Base-by-base conservation (phyloP, 2,797 vertebrate species). In the Pristis pectinata region DNA sequence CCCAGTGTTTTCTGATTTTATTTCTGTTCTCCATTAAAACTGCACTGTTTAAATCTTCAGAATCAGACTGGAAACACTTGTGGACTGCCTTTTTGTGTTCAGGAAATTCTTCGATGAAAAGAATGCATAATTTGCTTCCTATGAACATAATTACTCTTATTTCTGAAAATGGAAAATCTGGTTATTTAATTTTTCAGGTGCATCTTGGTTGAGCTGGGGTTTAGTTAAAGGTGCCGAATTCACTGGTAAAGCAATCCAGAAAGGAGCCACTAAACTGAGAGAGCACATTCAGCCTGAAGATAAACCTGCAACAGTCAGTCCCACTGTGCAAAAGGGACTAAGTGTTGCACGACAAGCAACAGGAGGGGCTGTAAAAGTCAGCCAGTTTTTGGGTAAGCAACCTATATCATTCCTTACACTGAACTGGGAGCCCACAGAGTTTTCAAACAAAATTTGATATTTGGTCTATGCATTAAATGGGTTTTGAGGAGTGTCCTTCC, bases 131-230 rank as follows among this genome's bases (percentile, higher is more conserved):
- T 34, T 15, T 13, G 61, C 19, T 87, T 87, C 34, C 30, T 59
- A 53, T 61, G 56, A 87, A 53, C 27, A 59, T 30, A 59, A 87
- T 87, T 61, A 61, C 27, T 15, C 1, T 64, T 7, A 15, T 10
- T 61, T 64, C 9, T 64, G 61, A 64, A 64, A 87, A 61, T 34
- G 17, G 49, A 30, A 41, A 83, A 80, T 44, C 37, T 41, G 59
- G 22, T 94, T 77, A n/a, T 4, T 13, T 44, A 24, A 56, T 64
- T 89, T 91, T 79, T 96, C 96, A 99, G 99, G 99, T 96, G 99
- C 99, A 3, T 99, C 98, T 79, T 99, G 99, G 99, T 96, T 99
- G 94, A 99, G 98, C 96, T 99, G 98, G 98, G 98, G 99, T 77
- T 97, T 99, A 94, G 97, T 98, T 93, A 99, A 99, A 97, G 99